Percentiles rank a stretch among this genome's conserved stretches.
These are phyloP conservation scores for Tethya wilhelma DNA, from an alignment of 37 sponge, comb jelly and placozoan species.

Conservation along the genomic window DNA sequence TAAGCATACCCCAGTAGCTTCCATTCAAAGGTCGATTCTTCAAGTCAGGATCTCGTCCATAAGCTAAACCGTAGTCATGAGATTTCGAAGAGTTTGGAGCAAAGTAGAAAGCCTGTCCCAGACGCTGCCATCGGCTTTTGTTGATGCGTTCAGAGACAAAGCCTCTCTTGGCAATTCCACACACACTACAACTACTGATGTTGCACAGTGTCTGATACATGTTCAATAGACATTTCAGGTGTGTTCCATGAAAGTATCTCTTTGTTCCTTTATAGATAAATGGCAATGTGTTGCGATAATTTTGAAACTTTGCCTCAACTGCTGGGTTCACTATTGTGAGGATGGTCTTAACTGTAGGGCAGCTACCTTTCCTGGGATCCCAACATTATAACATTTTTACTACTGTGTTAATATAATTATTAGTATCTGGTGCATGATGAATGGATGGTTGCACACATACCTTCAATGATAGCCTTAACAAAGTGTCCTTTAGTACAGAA, in stretches of 20 bases:
- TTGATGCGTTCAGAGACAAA: slow-evolving; percentile 17
- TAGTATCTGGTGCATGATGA: no score
- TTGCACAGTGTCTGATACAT: not conserved
- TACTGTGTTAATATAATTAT: no score
- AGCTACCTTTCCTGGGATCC: not conserved
- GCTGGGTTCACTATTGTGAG: slow-evolving; percentile 12
- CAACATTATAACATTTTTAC: no score
- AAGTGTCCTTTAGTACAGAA: no score
- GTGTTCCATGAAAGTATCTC: slow-evolving; percentile 17
- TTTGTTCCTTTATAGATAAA: no score
- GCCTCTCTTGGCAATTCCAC: slow-evolving; percentile 32
- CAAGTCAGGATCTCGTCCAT: not conserved
- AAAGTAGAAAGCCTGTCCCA: no score
- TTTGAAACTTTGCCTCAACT: no score
- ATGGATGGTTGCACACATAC: not conserved
- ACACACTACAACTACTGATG: slow-evolving; percentile 21
- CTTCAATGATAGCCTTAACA: no score
- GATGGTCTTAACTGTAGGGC: not conserved
- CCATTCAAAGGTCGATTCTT: no score
- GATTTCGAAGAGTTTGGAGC: no score
- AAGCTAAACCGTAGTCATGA: slow-evolving; percentile 18
- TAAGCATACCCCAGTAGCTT: slow-evolving; percentile 1
- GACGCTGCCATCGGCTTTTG: not conserved
- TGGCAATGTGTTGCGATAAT: no score
- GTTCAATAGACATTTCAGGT: not conserved